These are phyloP conservation scores for Pachyseris speciosa DNA, from an alignment of 64 coral and sea anemone species.

Conservation along the genomic window DNA sequence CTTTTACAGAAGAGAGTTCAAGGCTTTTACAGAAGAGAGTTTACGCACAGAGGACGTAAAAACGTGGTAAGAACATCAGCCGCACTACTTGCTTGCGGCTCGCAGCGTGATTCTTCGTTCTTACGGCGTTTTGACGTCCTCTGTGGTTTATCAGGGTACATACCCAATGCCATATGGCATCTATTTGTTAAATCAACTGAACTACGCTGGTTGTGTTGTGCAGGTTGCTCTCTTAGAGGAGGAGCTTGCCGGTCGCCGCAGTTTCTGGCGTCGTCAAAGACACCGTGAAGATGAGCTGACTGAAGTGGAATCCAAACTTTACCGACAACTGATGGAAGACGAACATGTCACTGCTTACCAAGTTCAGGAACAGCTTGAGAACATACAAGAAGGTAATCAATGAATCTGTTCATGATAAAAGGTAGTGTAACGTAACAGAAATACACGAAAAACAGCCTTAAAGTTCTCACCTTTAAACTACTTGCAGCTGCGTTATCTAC, in stretches of 20 bases:
- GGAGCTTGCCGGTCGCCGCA: constrained; percentile 88
- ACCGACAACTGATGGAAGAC: constrained; percentile 84
- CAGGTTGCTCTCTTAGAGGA: constrained; percentile 95
- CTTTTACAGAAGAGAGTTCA: too few relatives aligned
- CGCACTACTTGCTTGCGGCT: too few relatives aligned
- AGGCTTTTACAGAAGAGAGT: too few relatives aligned
- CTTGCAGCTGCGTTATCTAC: too few relatives aligned
- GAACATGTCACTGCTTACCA: constrained; percentile 81
- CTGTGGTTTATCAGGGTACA: too few relatives aligned
- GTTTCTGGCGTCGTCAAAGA: constrained; percentile 98
- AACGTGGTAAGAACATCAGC: too few relatives aligned
- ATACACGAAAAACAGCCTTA: too few relatives aligned
- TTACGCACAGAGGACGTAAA: too few relatives aligned
- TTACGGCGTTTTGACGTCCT: too few relatives aligned
- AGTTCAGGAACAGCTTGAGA: constrained; percentile 80
- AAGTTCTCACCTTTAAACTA: too few relatives aligned
- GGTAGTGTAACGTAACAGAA: not conserved
- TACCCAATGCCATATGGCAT: too few relatives aligned
- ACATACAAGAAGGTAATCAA: constrained; percentile 81
- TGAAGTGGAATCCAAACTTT: constrained; percentile 67
- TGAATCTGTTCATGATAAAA: not conserved
- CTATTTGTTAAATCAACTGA: not conserved
- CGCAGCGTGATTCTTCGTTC: too few relatives aligned
- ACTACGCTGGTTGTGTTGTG: not conserved
- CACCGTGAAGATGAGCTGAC: constrained; percentile 94